These are phyloP conservation scores for Baronia brevicornis DNA, from an alignment of 2,888 invertebrate genomes.

Conservation along the genomic window DNA sequence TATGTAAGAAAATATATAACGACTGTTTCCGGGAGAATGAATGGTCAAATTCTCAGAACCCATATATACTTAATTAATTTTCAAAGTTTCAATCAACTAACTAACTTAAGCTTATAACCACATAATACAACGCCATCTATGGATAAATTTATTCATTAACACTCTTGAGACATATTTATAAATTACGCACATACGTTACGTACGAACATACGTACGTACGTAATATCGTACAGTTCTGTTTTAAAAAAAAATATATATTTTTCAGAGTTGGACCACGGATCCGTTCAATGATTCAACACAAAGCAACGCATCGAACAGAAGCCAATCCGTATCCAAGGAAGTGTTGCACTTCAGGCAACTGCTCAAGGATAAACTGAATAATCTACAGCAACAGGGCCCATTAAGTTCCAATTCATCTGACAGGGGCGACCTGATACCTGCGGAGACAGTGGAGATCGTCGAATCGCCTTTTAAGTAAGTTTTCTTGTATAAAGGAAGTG, in stretches of 20 bases:
- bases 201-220: too few species aligned
- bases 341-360: constrained; percentile 54
- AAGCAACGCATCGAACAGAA: constrained; percentile 52
- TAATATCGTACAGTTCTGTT: too few species aligned
- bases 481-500: background rate
- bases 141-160: too few species aligned
- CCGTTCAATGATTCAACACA: constrained; percentile 54
- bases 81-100: too few species aligned
- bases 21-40: too few species aligned
- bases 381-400: constrained; percentile 29
- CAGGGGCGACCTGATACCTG: constrained; percentile 39
- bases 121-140: too few species aligned
- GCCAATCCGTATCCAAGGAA: constrained; percentile 58
- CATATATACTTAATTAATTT: too few species aligned
- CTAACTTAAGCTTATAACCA: too few species aligned
- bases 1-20: too few species aligned
- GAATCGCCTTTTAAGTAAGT: constrained; percentile 64
- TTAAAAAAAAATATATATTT: background rate
- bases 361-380: constrained; percentile 47
- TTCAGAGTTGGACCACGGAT: constrained; percentile 29
- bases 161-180: too few species aligned
- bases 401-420: constrained; percentile 31
- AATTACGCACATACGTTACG: too few species aligned
- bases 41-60: too few species aligned
- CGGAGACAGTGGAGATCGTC: constrained; percentile 50